A percentile compares a stretch with the other conserved stretches of the same genome.
phyloP scores from a whole-genome alignment of 2,888 invertebrate species.

The Epistrophella euchroma region DNA sequence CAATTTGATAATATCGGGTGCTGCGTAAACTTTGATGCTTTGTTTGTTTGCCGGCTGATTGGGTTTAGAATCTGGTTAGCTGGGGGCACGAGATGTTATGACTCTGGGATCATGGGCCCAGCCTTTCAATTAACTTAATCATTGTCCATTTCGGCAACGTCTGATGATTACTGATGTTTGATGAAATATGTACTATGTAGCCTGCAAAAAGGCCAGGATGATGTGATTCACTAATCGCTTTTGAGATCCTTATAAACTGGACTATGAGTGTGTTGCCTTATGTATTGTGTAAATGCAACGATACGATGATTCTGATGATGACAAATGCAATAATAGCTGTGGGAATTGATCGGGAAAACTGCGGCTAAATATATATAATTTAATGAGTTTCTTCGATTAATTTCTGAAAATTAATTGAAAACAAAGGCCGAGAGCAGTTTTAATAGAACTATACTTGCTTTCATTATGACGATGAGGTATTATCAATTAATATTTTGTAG shows the following conservation, averaged over 20 bases:
- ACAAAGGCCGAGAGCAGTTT: conserved; percentile 7
- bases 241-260: conserved; percentile 31
- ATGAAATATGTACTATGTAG: conserved; percentile 27
- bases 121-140: conserved; percentile 60
- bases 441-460: conserved; percentile 14
- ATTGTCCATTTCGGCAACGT: conserved; percentile 42
- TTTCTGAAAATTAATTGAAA: conserved; percentile 38
- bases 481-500: conserved; percentile 58
- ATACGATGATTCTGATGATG: conserved; percentile 17
- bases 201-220: conserved; percentile 15
- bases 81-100: conserved; percentile 51
- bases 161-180: conserved; percentile 42
- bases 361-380: not conserved
- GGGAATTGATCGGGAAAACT: conserved; percentile 56
- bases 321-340: conserved; percentile 50
- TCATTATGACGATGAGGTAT: conserved; percentile 16
- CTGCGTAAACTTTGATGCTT: conserved; percentile 47
- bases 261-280: not conserved
- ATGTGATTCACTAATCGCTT: conserved; percentile 41
- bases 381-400: conserved; percentile 44
- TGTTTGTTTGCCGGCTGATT: conserved; percentile 57
- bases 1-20: conserved; percentile 71
- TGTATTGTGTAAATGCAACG: not conserved
- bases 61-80: conserved; percentile 55
- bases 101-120: conserved; percentile 41